Evolutionary conservation across 2,797 vertebrate genomes (phyloP).

Genomic region (Poecilia wingei): DNA sequence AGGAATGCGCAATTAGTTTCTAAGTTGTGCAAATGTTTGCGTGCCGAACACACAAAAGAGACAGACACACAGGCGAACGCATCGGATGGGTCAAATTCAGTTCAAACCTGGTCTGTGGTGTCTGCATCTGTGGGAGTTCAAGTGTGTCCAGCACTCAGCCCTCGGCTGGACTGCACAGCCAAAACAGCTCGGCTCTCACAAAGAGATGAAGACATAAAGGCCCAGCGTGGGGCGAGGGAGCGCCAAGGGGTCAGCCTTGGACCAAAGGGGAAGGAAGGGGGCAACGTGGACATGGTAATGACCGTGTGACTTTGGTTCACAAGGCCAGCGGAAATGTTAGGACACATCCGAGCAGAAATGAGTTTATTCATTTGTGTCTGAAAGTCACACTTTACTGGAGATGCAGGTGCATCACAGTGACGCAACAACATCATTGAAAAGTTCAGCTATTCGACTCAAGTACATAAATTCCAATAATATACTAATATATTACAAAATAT

Average conservation of each 20-base stretch:
- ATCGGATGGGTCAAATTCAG: constrained; percentile 64
- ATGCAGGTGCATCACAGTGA: constrained; percentile 8
- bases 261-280: constrained; percentile 46
- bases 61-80: constrained; percentile 15
- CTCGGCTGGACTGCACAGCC: constrained; percentile 24
- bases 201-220: constrained; percentile 62
- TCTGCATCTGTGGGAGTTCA: constrained; percentile 70
- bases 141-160: constrained; percentile 70
- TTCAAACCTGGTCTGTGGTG: constrained; percentile 56
- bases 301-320: constrained; percentile 40
- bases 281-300: constrained; percentile 54
- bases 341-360: constrained; percentile 11
- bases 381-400: neutral
- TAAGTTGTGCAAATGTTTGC: neutral
- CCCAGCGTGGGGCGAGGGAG: constrained; percentile 45
- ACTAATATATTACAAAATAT: neutral
- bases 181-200: constrained; percentile 57
- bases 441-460: neutral
- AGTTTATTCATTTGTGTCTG: constrained; percentile 4
- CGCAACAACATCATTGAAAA: neutral
- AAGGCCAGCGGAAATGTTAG: neutral
- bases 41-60: constrained; percentile 23
- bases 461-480: neutral
- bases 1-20: constrained; percentile 6
- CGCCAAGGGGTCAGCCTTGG: constrained; percentile 54